Evolutionary conservation across 2,113 vertebrate species (phyloP), one percentile per base, ranked within the genome.

Genomic region (Siniperca chuatsi): DNA sequence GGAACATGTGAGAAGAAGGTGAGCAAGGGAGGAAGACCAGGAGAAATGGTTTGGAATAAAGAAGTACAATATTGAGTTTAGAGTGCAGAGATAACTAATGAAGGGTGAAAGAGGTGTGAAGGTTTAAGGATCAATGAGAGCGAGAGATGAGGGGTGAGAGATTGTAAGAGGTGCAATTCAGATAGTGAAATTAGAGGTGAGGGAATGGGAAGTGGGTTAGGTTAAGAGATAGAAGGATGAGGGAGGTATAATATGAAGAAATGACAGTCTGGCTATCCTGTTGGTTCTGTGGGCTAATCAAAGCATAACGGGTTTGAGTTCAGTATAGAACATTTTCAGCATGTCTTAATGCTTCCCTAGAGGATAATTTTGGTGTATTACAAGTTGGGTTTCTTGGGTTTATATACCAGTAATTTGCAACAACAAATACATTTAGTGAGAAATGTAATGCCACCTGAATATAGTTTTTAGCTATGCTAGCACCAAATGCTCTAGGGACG

Each of bases 131-230:
- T 92, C 88, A 89, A 90, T 90, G 87, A 89, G 79, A 84, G 81
- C 7, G 18, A 75, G 69, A 82, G 82, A 82, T 75, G 82, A 79
- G 67, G 75, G 78, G 60, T n/a, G 82, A 86, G 81, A 89, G 87
- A 83, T 89, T 87, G 83, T 72, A 81, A 89, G 82, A 88, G 85
- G 82, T 64, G 78, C 57, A 64, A n/a, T 81, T 84, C 80, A 70
- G 90, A 92, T 92, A 88, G 89, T 75, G 87, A 93, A 92, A 91
- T 93, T 84, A 91, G 80, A 92, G 71, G 64, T 91, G 75, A 92
- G 61, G 44, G 52, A 62, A 33, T 74, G 57, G 73, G 66, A 79
- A 78, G 79, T 72, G 77, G 78, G 75, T 20, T 54, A 84, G 78
- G 90, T 87, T 82, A 78, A 82, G 85, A 83, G 78, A 81, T 62